Evolutionary conservation across 2,113 vertebrate species (phyloP).

Genomic region (Nothocercus nigrocapillus): DNA sequence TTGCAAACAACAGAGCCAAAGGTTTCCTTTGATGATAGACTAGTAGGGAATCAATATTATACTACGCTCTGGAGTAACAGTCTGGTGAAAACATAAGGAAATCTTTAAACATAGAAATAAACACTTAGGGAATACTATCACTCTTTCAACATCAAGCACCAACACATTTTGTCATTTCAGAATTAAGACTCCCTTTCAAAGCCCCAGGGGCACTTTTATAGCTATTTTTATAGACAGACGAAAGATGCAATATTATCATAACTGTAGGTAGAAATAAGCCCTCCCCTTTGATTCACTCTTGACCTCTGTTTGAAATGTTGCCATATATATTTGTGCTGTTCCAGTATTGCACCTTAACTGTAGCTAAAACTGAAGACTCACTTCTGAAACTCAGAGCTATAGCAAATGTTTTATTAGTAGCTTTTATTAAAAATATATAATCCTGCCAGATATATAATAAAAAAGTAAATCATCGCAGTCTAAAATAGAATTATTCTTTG

Average conservation of each 20-base stretch:
- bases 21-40: not conserved
- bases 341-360: not conserved
- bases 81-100: not conserved
- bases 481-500: not conserved
- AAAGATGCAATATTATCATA: not conserved
- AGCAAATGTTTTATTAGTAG: not conserved
- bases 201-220: not conserved
- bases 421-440: not conserved
- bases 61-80: not conserved
- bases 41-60: not conserved
- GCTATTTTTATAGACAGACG: not conserved
- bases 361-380: not conserved
- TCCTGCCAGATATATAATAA: not conserved
- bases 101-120: not conserved
- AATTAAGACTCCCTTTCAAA: not conserved
- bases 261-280: not conserved
- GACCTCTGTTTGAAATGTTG: not conserved
- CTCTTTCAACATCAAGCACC: not conserved
- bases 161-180: not conserved
- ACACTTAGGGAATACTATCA: not conserved
- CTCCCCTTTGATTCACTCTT: not conserved
- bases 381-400: not conserved
- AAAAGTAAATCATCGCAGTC: not conserved
- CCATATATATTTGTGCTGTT: not conserved
- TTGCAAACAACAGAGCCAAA: not conserved